Evolutionary conservation across 2,888 invertebrate species (phyloP), one percentile per base, ranked within the genome.

Genomic region (Pyrrhosoma nymphula): DNA sequence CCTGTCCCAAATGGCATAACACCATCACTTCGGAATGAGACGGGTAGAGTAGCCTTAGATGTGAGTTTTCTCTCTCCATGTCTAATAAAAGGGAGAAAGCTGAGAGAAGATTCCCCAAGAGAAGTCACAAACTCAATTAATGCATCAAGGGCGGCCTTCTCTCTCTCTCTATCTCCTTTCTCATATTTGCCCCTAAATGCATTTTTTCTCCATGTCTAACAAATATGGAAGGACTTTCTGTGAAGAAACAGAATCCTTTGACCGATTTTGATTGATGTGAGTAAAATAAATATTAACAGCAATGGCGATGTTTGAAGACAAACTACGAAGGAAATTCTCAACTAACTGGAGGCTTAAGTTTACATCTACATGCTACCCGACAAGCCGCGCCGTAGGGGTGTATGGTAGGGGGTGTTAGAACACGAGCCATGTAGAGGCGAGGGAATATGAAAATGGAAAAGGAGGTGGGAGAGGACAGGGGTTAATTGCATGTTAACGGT

Each of bases 41-140:
- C 3, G 35, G 35, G 82, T 35, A 14, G 35, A 35, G 35, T 26
- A 14, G 82, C 3, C 18, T 12, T 82, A 35, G 18, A 82, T 35
- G 35, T 4, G n/a, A 69, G 69, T 69, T 69, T 69, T 69, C 69
- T n/a, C 69, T n/a, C 4, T 30, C 82, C 16, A 4, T 60, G 20
- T 20, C 82, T 82, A 82, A 82, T 82, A 82, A 82, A 82, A 69
- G 12, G 82, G 82, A 82, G 82, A 82, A 82, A 82, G 82, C 82
- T 82, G 35, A 82, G 82, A 8, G 26, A n/a, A 35, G 14, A 30
- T 6, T 14, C 18, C 1, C 14, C 23, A 14, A 10, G 60, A 60
- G 16, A 60, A 60, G 18, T 2, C 20, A 60, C 82, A 82, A 82
- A 82, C 82, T 35, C 82, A 82, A 82, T 82, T 30, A 82, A 82